Base-by-base conservation (phyloP, 2,113 vertebrate genomes). In the Ageneiosus marmoratus region DNA sequence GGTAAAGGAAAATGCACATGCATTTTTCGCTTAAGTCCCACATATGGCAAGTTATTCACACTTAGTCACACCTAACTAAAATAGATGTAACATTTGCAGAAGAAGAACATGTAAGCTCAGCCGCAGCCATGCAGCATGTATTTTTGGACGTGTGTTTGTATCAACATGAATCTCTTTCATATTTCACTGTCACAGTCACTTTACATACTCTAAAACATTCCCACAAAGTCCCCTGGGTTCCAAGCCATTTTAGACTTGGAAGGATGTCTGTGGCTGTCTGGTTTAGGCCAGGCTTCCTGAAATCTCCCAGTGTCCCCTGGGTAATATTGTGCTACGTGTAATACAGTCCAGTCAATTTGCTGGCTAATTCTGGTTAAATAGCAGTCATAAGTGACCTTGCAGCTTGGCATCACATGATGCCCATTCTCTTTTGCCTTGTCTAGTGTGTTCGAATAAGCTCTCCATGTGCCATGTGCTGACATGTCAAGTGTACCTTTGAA, bases 361-460 rank as follows among this genome's bases (percentile, higher is more conserved):
- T 58, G 67, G 77, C 83, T 87, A 87, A 87, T 87, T 87, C 80
- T 87, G 83, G 80, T 79, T 85, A 87, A 85, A 87, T 85, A 77
- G 44, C 60, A 85, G 86, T 72, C 83, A 72, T 80, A 83, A 72
- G 70, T 44, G 77, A 74, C 63, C 85, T 83, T 79, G n/a, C 78
- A 84, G 70, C 69, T 70, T 62, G 24, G 83, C 41, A 44, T 84
- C 81, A 74, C 75, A 82, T 84, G 83, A 60, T 77, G 56, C 60
- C 5, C 20, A 8, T 58, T 62, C 48, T 77, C 77, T 80, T 70
- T 80, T 65, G 65, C 65, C 83, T 77, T 51, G 24, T 55, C 63
- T 86, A 41, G 65, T 65, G 81, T 86, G 79, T 79, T 82, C 65
- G 37, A 44, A 29, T 80, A 56, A 41, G 41, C 34, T 65, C 50